Evolutionary conservation across 2,113 vertebrate genomes (phyloP).

Genomic region (Xiphorhynchus elegans): DNA sequence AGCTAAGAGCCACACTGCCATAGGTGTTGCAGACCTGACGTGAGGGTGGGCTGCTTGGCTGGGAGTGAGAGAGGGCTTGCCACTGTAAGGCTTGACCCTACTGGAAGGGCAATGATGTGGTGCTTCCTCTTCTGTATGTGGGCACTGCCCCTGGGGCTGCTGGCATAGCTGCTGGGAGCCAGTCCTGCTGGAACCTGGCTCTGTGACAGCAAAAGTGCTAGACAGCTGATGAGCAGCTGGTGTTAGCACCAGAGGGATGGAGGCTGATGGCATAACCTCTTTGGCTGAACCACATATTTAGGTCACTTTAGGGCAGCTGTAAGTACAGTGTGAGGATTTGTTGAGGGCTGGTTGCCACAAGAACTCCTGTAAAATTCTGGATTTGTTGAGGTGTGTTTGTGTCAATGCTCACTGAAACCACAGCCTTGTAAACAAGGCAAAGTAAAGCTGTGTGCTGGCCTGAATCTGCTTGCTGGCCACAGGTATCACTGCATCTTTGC

Average conservation of each 20-base stretch:
- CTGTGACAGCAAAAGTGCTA: neutral
- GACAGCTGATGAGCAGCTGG: neutral
- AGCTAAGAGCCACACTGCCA: neutral
- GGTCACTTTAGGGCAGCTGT: neutral
- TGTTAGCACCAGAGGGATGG: neutral
- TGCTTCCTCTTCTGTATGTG: neutral
- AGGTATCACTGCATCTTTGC: neutral
- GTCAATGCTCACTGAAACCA: neutral
- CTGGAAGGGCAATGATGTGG: neutral
- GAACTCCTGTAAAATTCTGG: neutral
- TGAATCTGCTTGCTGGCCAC: neutral
- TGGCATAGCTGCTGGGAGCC: rapidly evolving
- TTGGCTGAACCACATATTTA: neutral
- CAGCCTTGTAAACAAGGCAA: neutral
- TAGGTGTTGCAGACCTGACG: neutral
- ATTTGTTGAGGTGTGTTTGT: neutral
- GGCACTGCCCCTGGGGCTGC: neutral
- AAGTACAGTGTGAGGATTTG: neutral
- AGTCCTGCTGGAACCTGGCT: neutral
- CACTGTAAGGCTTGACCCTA: rapidly evolving
- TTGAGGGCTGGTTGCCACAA: neutral
- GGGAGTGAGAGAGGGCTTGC: neutral
- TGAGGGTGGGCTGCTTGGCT: neutral
- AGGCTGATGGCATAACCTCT: neutral
- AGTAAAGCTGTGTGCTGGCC: neutral